Evolutionary conservation across 2,888 invertebrate genomes (phyloP).

Genomic region (Scotopteryx bipunctaria): DNA sequence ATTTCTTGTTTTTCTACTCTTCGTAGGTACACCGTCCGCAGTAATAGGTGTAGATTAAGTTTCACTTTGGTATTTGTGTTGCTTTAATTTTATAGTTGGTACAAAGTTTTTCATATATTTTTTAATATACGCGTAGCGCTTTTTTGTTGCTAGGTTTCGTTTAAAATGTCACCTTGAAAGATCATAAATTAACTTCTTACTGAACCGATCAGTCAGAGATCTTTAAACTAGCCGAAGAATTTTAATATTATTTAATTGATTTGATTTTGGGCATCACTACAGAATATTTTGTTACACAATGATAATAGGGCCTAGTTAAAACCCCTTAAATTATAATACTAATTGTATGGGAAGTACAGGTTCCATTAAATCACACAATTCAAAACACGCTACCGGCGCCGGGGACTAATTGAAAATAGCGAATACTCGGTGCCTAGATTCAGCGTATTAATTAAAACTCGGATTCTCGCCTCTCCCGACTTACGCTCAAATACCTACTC

Average conservation of each 20-base stretch:
- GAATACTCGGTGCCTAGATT: conserved; percentile 66
- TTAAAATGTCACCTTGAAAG: conserved; percentile 11
- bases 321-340: conserved; percentile 45
- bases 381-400: conserved; percentile 76
- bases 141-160: conserved; percentile 24
- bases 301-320: neutral
- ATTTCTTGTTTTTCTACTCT: conserved; percentile 37
- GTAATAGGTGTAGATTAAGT: conserved; percentile 38
- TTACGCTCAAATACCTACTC: conserved; percentile 68
- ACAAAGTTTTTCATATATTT: conserved; percentile 29
- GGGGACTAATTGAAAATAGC: conserved; percentile 75
- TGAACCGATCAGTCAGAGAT: neutral
- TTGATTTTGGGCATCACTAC: neutral
- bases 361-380: conserved; percentile 70
- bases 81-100: conserved; percentile 32
- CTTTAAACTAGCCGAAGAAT: neutral
- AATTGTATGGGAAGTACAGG: conserved; percentile 64
- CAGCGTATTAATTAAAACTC: conserved; percentile 79
- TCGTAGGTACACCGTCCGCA: conserved; percentile 21
- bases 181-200: conserved; percentile 6
- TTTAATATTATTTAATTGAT: neutral
- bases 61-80: conserved; percentile 37
- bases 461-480: conserved; percentile 74
- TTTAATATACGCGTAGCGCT: conserved; percentile 12
- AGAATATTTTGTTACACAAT: neutral